A percentile compares a stretch with the other conserved stretches of the same genome.
Evolutionary conservation across 2,113 vertebrate species (phyloP).

Genomic region (Oryzias woworae): DNA sequence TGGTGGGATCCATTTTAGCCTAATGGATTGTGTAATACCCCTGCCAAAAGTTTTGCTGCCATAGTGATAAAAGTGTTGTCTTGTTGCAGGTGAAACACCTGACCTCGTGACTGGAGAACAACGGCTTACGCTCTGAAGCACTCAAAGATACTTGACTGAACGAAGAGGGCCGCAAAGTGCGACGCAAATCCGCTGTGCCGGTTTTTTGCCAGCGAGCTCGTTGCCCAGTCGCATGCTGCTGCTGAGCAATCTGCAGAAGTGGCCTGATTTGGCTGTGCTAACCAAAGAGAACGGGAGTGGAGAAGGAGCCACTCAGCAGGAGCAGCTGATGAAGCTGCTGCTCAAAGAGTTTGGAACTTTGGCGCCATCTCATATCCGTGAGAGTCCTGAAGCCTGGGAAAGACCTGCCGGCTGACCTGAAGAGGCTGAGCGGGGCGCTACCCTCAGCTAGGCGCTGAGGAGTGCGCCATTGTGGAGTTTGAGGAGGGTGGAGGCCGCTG

Average conservation of each 20-base stretch:
- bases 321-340: slow-evolving; percentile 92
- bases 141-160: slow-evolving; percentile 88
- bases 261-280: slow-evolving; percentile 78
- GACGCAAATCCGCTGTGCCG: slow-evolving; percentile 85
- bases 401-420: slow-evolving; percentile 90
- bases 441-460: slow-evolving; percentile 85
- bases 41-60: not conserved
- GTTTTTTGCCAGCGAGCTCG: slow-evolving; percentile 92
- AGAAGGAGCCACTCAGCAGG: slow-evolving; percentile 78
- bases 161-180: slow-evolving; percentile 89
- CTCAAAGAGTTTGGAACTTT: slow-evolving; percentile 88
- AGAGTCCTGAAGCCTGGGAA: slow-evolving; percentile 90
- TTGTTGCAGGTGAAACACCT: slow-evolving; percentile 90
- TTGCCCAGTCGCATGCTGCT: slow-evolving; percentile 94
- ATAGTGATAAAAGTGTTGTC: slow-evolving; percentile 22
- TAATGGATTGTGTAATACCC: not conserved
- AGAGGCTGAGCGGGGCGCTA: slow-evolving; percentile 88
- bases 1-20: not conserved
- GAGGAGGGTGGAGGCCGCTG: slow-evolving; percentile 93
- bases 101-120: slow-evolving; percentile 94
- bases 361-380: slow-evolving; percentile 89
- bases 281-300: slow-evolving; percentile 65
- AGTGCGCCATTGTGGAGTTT: slow-evolving; percentile 93
- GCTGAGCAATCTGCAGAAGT: slow-evolving; percentile 85
- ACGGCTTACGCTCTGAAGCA: slow-evolving; percentile 90